phyloP scores from a whole-genome alignment of 2,888 invertebrate genomes.

The Cerceris rybyensis region DNA sequence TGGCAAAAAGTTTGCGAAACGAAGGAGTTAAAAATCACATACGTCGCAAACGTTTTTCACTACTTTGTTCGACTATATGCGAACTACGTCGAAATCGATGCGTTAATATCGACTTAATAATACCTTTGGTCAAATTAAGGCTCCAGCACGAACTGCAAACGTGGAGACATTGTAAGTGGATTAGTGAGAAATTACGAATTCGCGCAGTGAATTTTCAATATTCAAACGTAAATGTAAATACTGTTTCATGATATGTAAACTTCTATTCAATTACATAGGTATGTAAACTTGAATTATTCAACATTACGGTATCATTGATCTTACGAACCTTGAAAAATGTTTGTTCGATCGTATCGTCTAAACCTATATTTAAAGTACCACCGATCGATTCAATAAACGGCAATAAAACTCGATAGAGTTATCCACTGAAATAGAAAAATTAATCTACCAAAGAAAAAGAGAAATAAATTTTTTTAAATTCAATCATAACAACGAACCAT shows the following conservation, averaged over 20 bases:
- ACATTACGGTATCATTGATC: background rate
- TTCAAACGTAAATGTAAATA: background rate
- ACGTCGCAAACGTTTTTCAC: conserved; percentile 46
- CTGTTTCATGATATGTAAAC: background rate
- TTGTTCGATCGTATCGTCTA: too few species aligned
- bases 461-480: too few species aligned
- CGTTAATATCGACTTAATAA: conserved; percentile 59
- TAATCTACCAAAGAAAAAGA: too few species aligned
- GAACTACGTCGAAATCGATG: conserved; percentile 58
- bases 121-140: conserved; percentile 71
- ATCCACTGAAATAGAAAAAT: too few species aligned
- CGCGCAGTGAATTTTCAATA: background rate
- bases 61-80: conserved; percentile 49
- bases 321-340: too few species aligned
- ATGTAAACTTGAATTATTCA: background rate
- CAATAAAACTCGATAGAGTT: background rate
- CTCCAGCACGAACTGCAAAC: conserved; percentile 73
- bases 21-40: conserved; percentile 39
- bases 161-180: conserved; percentile 69
- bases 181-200: conserved; percentile 32
- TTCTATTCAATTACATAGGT: background rate
- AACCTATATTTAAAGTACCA: background rate
- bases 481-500: conserved; percentile 4
- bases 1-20: background rate
- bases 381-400: background rate